Evolutionary conservation across 1,140 invertebrate species (phyloP), one percentile per base, ranked within the genome.

Genomic region (Leptopilina clavipes): DNA sequence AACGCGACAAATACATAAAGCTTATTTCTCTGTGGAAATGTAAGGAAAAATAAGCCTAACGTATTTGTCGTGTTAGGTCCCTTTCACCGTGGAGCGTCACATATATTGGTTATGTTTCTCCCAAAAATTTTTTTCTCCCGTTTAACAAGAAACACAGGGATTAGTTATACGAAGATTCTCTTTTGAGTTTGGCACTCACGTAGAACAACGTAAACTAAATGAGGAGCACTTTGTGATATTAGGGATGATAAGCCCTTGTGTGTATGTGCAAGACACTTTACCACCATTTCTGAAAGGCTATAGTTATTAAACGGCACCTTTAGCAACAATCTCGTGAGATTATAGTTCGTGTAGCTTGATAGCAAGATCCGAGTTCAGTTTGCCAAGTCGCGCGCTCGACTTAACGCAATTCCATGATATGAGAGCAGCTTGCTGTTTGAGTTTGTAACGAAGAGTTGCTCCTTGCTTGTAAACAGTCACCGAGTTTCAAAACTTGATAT

Each of bases 231-330:
- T 65, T 65, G 59, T 65, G 25, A 65, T 65, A 65, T 65, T 65
- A 65, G 25, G 59, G 59, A 65, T 65, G 59, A 65, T 65, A 25
- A 65, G 59, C 59, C 7, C 22, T 65, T 31, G 48, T 52, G 48
- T 52, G 14, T 52, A n/a, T 37, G 59, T 31, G 59, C 59, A 65
- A 65, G 25, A 65, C 25, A n/a, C 25, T 65, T 65, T 31, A 65
- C 22, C 59, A 65, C 12, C 25, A 65, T 65, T 40, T 9, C 22
- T 3, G n/a, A n/a, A 31, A 31, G 22, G 19, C 59, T 31, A 31
- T 65, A 65, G 59, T 65, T 65, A 65, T 65, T 65, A 65, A 65
- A 65, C 59, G 59, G 59, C 59, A 65, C 59, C 59, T 65, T 65
- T 65, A 65, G 59, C 25, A 65, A 65, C 59, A 37, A 65, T 65